Evolutionary conservation across 2,888 invertebrate genomes (phyloP).

Genomic region (Trichogramma dendrolimi): DNA sequence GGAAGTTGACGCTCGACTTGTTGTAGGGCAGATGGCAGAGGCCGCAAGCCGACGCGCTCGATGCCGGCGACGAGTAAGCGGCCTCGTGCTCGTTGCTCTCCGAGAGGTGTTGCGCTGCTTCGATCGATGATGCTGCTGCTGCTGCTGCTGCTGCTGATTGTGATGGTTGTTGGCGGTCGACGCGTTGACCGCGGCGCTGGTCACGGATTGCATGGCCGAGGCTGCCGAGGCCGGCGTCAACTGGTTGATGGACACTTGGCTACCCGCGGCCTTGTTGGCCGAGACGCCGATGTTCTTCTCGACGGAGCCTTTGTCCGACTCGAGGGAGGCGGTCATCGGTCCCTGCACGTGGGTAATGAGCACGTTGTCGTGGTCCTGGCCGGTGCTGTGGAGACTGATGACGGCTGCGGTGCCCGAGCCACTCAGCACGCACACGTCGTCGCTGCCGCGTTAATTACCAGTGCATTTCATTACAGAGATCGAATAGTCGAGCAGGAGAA

Average conservation of each 20-base stretch:
- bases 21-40: slow-evolving; percentile 82
- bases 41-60: slow-evolving; percentile 51
- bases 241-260: not conserved
- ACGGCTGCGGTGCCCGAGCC: slow-evolving; percentile 92
- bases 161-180: slow-evolving; percentile 2
- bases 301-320: slow-evolving; percentile 42
- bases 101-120: slow-evolving; percentile 31
- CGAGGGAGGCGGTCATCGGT: slow-evolving; percentile 55
- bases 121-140: too few relatives aligned
- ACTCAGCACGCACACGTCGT: slow-evolving; percentile 91
- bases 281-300: too few relatives aligned
- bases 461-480: slow-evolving; percentile 1
- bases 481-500: not conserved
- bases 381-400: slow-evolving; percentile 60
- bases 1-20: slow-evolving; percentile 57
- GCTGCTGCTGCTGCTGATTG: slow-evolving; percentile 13
- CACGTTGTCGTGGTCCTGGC: slow-evolving; percentile 43
- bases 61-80: slow-evolving; percentile 47
- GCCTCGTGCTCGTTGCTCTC: slow-evolving; percentile 49
- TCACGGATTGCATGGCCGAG: not conserved
- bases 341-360: slow-evolving; percentile 38
- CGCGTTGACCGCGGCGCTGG: not conserved
- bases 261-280: slow-evolving; percentile 33
- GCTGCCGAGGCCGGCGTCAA: not conserved
- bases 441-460: slow-evolving; percentile 56